These are phyloP conservation scores for Ypsolopha sequella DNA, from an alignment of 2,888 invertebrate species.

Conservation along the genomic window DNA sequence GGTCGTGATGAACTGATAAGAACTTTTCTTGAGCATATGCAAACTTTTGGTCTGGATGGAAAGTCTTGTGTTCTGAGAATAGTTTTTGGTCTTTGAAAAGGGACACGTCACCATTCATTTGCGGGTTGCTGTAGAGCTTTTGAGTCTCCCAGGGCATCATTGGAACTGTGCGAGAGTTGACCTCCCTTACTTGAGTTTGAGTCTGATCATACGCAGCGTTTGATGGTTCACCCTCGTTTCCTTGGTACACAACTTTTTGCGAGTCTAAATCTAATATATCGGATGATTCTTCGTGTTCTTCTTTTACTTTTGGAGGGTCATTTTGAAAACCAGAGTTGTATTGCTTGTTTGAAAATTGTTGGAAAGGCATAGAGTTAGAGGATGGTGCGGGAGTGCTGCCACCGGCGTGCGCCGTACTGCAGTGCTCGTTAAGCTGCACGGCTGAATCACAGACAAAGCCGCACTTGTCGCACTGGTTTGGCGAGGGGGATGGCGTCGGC, in stretches of 20 bases:
- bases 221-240: slow-evolving; percentile 65
- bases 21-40: slow-evolving; percentile 62
- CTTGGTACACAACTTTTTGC: slow-evolving; percentile 86
- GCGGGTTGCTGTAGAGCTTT: slow-evolving; percentile 53
- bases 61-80: slow-evolving; percentile 57
- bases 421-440: slow-evolving; percentile 80
- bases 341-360: slow-evolving; percentile 63
- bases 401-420: slow-evolving; percentile 75
- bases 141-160: slow-evolving; percentile 72
- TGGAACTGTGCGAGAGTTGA: slow-evolving; percentile 65
- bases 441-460: slow-evolving; percentile 84
- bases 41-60: slow-evolving; percentile 61
- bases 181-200: slow-evolving; percentile 47
- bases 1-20: slow-evolving; percentile 58
- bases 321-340: slow-evolving; percentile 57
- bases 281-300: slow-evolving; percentile 79
- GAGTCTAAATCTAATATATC: slow-evolving; percentile 91
- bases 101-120: slow-evolving; percentile 60
- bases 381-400: slow-evolving; percentile 41
- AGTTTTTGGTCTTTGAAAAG: slow-evolving; percentile 65
- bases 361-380: slow-evolving; percentile 59
- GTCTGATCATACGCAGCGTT: slow-evolving; percentile 49
- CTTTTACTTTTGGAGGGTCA: slow-evolving; percentile 66
- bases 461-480: slow-evolving; percentile 87
- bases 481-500: slow-evolving; percentile 79